A percentile compares a stretch with the other conserved stretches of the same genome.
These are phyloP conservation scores for Dolichoris vasculosae DNA, from an alignment of 1,140 invertebrate genomes.

Conservation along the genomic window DNA sequence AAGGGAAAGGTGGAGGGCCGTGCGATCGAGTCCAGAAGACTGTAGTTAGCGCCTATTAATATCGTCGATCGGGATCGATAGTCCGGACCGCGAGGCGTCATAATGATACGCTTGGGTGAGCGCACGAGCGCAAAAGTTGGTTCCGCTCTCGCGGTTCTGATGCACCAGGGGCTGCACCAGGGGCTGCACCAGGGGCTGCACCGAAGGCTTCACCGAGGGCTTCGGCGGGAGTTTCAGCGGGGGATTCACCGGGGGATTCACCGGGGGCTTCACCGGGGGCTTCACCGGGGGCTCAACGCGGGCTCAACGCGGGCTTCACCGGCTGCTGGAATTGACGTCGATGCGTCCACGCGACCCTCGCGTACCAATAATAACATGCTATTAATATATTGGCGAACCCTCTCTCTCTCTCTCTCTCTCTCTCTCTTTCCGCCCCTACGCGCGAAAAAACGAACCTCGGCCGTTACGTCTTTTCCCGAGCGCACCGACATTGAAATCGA, in stretches of 20 bases:
- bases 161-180: slow-evolving; percentile 56
- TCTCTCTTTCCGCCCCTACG: neutral
- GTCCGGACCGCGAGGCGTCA: slow-evolving; percentile 66
- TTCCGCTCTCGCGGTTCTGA: neutral
- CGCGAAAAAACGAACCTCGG: neutral
- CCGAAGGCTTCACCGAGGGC: too few relatives aligned
- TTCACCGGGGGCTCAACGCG: too few relatives aligned
- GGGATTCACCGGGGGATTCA: too few relatives aligned
- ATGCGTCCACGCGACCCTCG: slow-evolving; percentile 51
- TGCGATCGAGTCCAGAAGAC: slow-evolving; percentile 60
- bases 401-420: neutral
- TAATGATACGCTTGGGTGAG: slow-evolving; percentile 68
- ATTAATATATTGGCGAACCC: slow-evolving; percentile 62
- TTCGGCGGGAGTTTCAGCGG: too few relatives aligned
- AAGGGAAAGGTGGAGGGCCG: slow-evolving; percentile 49
- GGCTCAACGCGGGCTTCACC: too few relatives aligned
- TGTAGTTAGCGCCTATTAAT: slow-evolving; percentile 73
- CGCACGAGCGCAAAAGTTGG: neutral
- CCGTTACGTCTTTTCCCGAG: neutral
- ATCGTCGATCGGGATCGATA: slow-evolving; percentile 72
- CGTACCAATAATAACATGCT: slow-evolving; percentile 65
- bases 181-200: too few relatives aligned
- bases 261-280: too few relatives aligned
- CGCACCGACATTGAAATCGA: slow-evolving; percentile 38
- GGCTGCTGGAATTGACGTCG: slow-evolving; percentile 50